phyloP scores from a whole-genome alignment of 2,113 vertebrate genomes.

The Hippocampus abdominalis region DNA sequence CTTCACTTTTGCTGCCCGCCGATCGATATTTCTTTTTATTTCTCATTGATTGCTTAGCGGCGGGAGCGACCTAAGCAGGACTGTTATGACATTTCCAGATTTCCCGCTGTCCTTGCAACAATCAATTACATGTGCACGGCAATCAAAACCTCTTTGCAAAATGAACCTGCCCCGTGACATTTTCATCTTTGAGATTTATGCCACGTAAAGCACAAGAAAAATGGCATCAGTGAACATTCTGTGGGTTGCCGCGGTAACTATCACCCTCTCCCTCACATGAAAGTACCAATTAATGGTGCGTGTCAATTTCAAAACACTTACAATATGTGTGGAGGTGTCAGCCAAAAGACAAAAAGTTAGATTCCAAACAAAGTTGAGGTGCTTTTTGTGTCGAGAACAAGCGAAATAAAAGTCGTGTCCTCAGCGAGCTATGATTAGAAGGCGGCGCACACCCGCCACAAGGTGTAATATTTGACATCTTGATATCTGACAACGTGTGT shows the following conservation, averaged over 20 bases:
- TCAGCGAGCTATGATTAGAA: slow-evolving; percentile 61
- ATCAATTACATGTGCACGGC: slow-evolving; percentile 80
- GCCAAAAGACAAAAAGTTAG: slow-evolving; percentile 43
- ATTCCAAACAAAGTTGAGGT: slow-evolving; percentile 45
- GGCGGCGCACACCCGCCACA: slow-evolving; percentile 42
- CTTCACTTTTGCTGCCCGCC: slow-evolving; percentile 72
- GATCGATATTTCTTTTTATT: slow-evolving; percentile 82
- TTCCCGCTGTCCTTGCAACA: slow-evolving; percentile 82
- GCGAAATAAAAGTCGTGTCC: slow-evolving; percentile 29
- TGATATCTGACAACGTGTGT: slow-evolving; percentile 56
- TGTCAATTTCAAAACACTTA: slow-evolving; percentile 34
- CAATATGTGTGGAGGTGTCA: slow-evolving; percentile 57
- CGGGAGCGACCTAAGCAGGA: slow-evolving; percentile 77
- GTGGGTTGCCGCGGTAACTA: slow-evolving; percentile 27
- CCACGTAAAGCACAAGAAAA: slow-evolving; percentile 34
- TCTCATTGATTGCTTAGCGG: slow-evolving; percentile 77
- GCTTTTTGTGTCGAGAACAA: slow-evolving; percentile 33
- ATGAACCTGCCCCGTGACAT: slow-evolving; percentile 78
- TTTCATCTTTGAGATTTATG: neutral
- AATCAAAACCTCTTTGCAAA: slow-evolving; percentile 83
- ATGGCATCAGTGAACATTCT: slow-evolving; percentile 47
- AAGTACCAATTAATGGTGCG: slow-evolving; percentile 41
- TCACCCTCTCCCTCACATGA: slow-evolving; percentile 24
- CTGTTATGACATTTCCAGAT: slow-evolving; percentile 84
- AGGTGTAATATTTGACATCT: slow-evolving; percentile 58